Conservation (phyloP, 2,113 vertebrate species). For the Diadophis punctatus region DNA sequence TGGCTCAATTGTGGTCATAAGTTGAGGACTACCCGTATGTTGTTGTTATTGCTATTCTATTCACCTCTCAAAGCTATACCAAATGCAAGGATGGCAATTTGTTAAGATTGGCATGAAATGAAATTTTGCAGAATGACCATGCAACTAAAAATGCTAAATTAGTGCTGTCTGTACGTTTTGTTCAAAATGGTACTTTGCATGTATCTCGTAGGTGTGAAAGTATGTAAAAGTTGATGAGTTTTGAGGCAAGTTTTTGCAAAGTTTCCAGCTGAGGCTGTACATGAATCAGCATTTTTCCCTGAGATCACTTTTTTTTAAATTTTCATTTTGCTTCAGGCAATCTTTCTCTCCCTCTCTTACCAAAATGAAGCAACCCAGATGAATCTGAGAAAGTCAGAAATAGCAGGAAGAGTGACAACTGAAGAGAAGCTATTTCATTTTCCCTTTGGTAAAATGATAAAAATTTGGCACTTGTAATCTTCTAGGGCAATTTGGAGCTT, state of each 20-base stretch:
- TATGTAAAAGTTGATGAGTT: neutral
- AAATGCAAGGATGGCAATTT: neutral
- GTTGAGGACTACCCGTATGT: neutral
- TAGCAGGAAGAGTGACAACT: neutral
- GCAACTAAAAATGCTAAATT: neutral
- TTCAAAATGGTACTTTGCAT: neutral
- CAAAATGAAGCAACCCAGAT: neutral
- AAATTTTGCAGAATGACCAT: neutral
- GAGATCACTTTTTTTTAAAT: neutral
- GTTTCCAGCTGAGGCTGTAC: neutral
- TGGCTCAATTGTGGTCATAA: neutral
- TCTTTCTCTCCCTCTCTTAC: neutral
- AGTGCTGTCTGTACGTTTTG: neutral
- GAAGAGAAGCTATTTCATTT: neutral
- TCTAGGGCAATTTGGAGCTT: neutral
- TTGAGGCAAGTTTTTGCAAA: neutral
- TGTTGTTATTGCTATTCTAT: neutral
- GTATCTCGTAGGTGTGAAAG: neutral
- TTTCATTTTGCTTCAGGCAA: neutral
- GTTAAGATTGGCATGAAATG: neutral
- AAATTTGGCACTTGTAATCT: neutral
- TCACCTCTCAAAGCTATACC: neutral
- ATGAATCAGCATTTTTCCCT: neutral
- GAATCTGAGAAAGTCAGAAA: neutral
- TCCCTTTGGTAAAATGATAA: neutral